These are phyloP conservation scores for Oryctolagus cuniculus DNA, from an alignment of 2,113 vertebrate genomes.

Conservation along the genomic window DNA sequence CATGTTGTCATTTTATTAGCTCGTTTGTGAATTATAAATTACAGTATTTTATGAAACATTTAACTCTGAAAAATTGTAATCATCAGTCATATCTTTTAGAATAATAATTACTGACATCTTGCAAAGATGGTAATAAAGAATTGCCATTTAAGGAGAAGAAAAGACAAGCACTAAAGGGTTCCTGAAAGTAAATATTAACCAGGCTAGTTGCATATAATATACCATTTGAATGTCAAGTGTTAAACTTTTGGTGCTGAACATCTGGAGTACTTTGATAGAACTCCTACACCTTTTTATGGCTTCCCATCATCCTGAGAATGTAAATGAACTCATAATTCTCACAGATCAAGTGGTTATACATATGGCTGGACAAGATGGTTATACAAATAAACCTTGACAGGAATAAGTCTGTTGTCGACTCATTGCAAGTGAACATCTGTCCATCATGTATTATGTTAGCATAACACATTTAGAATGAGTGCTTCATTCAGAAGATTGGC, in stretches of 20 bases:
- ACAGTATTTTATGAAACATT: background rate
- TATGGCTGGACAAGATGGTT: conserved; percentile 59
- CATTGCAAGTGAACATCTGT: conserved; percentile 58
- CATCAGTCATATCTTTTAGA: background rate
- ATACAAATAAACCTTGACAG: conserved; percentile 67
- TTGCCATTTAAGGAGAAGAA: background rate
- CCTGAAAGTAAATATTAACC: background rate
- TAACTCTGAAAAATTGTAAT: background rate
- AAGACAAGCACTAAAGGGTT: background rate
- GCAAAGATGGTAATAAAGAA: background rate
- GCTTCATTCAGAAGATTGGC: background rate
- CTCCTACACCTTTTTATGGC: background rate
- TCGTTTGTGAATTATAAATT: background rate
- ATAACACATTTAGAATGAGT: conserved; percentile 12
- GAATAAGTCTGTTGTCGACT: conserved; percentile 58
- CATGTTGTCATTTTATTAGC: background rate
- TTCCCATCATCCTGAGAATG: conserved; percentile 29
- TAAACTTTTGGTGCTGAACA: conserved; percentile 47
- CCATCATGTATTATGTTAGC: conserved; percentile 22
- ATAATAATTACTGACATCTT: background rate
- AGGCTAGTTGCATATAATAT: background rate
- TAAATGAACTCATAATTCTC: conserved; percentile 54
- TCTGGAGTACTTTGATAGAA: conserved; percentile 48
- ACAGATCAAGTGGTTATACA: conserved; percentile 44
- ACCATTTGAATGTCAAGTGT: conserved; percentile 3